Base-by-base conservation (phyloP, 1,140 invertebrate genomes). In the Galleria mellonella region DNA sequence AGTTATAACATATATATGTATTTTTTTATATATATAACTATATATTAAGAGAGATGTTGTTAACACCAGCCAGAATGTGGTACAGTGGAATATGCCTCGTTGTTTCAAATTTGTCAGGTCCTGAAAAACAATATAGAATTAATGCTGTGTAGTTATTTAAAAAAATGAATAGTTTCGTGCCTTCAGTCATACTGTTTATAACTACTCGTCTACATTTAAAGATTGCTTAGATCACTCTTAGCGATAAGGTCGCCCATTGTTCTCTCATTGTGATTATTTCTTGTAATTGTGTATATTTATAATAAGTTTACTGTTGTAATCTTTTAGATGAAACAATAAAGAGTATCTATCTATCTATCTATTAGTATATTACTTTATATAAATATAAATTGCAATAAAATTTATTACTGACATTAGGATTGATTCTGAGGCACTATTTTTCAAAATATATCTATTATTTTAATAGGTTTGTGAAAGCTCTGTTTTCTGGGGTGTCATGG, bases 11-110 rank as follows among this genome's bases (percentile, higher is more conserved):
- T 72, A 74, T 30, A 76, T 50, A 32, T 81, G 75, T 0, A 68
- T 9, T 64, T 67, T 77, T 15, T 54, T 70, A 10, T 12, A 50
- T 23, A 72, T 6, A 40, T 68, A 58, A 43, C 67, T 66, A 12
- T 71, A 75, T 7, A 52, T 2, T 1, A 76, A n/a, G 0, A 74
- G 17, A 0, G 57, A 6, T 12, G 27, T 13, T 0, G 69, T 67
- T 1, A 71, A 4, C 0, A 64, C 7, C 0, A 76, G 9, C 67
- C 71, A 77, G n/a, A 79, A 57, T 14, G 76, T 66, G 5, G 72
- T 70, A 40, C 72, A 74, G 33, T 83, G 79, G 17, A 83, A 65
- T 4, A 83, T 51, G 0, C 79, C 79, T 13, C 79, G 44, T 36
- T 67, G 58, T 42, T 68, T 77, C 3, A 73, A 40, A n/a, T 66